Evolutionary conservation across 2,113 vertebrate genomes (phyloP).

Genomic region (Oncorhynchus tshawytscha): DNA sequence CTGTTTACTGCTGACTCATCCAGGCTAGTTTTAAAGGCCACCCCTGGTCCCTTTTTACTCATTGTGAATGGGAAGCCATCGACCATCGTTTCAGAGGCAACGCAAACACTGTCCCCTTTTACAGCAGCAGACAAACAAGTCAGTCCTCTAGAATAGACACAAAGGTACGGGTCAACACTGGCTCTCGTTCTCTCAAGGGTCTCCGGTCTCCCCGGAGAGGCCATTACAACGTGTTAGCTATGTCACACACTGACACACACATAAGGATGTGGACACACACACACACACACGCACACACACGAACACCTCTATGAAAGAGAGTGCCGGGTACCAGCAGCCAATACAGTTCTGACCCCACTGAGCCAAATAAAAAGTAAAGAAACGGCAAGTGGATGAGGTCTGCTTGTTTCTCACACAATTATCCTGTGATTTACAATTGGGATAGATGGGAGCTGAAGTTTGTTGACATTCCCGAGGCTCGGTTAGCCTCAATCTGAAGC

Average conservation of each 20-base stretch:
- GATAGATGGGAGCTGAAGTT: conserved; percentile 41
- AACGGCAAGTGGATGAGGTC: conserved; percentile 5
- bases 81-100: conserved; percentile 40
- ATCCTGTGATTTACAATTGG: conserved; percentile 52
- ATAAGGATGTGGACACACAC: neutral
- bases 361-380: neutral
- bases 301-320: neutral
- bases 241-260: neutral
- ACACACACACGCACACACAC: too few relatives aligned
- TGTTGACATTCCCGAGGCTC: conserved; percentile 57
- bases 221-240: conserved; percentile 27
- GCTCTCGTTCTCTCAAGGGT: neutral
- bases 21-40: conserved; percentile 26
- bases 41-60: conserved; percentile 32
- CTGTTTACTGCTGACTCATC: conserved; percentile 64
- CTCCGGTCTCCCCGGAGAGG: neutral
- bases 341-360: neutral
- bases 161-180: conserved; percentile 49
- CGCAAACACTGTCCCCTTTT: conserved; percentile 47
- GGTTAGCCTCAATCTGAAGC: conserved; percentile 20
- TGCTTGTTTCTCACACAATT: conserved; percentile 38
- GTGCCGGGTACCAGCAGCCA: neutral
- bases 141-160: conserved; percentile 42
- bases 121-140: conserved; percentile 40
- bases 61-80: conserved; percentile 35